Percentiles rank a stretch among this genome's conserved stretches.
Conservation (phyloP, 2,888 invertebrate species). For the Harpagoxenus sublaevis region DNA sequence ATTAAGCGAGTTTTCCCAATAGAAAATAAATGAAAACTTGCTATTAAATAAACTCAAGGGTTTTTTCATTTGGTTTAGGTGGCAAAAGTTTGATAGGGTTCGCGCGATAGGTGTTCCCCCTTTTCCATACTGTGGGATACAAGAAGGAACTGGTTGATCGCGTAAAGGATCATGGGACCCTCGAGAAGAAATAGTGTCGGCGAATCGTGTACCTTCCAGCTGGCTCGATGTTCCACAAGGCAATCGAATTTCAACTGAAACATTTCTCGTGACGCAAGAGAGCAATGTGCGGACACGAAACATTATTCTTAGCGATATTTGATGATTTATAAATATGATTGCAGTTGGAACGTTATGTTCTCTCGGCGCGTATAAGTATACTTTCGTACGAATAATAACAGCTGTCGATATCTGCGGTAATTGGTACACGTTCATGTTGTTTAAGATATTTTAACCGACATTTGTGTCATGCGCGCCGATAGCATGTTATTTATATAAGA, state of each 20-base stretch:
- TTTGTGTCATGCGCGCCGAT: background rate
- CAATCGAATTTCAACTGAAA: slow-evolving; percentile 43
- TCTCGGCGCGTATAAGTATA: background rate
- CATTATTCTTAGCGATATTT: slow-evolving; percentile 34
- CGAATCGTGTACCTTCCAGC: slow-evolving; percentile 51
- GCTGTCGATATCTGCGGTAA: background rate
- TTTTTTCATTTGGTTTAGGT: slow-evolving; percentile 50
- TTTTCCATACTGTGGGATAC: slow-evolving; percentile 33
- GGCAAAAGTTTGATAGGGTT: slow-evolving; percentile 51
- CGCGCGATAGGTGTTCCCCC: slow-evolving; percentile 38
- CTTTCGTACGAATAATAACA: background rate
- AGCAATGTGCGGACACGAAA: slow-evolving; percentile 6
- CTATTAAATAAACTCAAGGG: slow-evolving; percentile 32
- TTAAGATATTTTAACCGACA: background rate
- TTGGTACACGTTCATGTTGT: background rate
- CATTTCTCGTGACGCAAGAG: slow-evolving; percentile 34
- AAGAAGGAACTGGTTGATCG: slow-evolving; percentile 56
- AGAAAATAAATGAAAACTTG: slow-evolving; percentile 4
- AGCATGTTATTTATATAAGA: slow-evolving; percentile 17
- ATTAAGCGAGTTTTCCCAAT: background rate
- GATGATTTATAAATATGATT: background rate
- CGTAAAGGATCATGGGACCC: slow-evolving; percentile 50
- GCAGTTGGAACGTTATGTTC: background rate
- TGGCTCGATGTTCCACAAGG: slow-evolving; percentile 34
- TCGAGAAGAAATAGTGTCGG: slow-evolving; percentile 60